phyloP scores from a whole-genome alignment of 2,113 vertebrate species.

The Mastomys natalensis region DNA sequence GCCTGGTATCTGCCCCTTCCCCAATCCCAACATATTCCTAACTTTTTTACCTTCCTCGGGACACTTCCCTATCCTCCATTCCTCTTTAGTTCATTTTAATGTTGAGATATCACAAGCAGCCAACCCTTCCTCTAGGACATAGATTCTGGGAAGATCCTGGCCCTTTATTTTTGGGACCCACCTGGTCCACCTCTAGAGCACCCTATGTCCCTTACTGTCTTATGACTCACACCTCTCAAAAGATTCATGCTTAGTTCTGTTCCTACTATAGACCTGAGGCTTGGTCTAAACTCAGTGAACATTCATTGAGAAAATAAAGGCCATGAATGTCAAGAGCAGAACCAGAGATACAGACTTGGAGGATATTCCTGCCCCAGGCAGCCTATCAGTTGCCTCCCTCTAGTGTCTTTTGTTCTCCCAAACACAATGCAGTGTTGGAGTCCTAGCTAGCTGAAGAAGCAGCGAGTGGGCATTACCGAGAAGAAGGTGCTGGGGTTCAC shows the following conservation, averaged over 20 bases:
- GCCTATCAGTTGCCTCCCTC: neutral
- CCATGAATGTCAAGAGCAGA: neutral
- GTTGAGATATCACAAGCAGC: neutral
- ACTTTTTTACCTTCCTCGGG: neutral
- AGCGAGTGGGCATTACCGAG: conserved; percentile 83
- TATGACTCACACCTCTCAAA: neutral
- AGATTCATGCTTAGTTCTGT: neutral
- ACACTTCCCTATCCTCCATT: rapidly evolving
- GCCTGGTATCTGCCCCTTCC: neutral
- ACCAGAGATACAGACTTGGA: neutral
- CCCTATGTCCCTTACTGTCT: too few species aligned
- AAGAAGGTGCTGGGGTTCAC: conserved; percentile 89
- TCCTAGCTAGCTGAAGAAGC: too few species aligned
- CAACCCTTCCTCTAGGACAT: too few species aligned
- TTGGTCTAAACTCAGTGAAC: too few species aligned
- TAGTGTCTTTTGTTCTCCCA: neutral
- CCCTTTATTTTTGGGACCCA: neutral
- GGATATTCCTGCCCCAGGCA: neutral
- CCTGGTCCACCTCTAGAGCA: rapidly evolving
- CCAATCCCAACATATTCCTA: too few species aligned
- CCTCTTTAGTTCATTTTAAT: neutral
- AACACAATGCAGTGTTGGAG: rapidly evolving
- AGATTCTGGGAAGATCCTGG: rapidly evolving
- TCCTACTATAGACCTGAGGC: rapidly evolving
- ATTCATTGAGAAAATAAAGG: neutral